phyloP scores from a whole-genome alignment of 1,140 invertebrate species.

The Conus betulinus region DNA sequence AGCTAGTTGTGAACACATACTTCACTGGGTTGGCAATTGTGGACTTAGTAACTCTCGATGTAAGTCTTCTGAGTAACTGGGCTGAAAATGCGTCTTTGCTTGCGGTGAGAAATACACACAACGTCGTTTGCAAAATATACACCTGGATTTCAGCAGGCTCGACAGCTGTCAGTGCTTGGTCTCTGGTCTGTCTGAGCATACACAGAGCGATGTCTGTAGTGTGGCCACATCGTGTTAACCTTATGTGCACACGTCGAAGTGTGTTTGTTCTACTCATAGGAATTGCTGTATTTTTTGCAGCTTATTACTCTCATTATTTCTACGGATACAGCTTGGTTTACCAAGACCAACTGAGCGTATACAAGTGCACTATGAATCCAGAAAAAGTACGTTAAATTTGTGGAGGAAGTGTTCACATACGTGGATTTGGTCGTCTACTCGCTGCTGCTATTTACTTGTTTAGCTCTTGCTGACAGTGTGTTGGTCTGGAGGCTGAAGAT shows the following conservation, averaged over 20 bases:
- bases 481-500: not conserved
- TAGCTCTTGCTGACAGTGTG: not conserved
- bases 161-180: not conserved
- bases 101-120: not conserved
- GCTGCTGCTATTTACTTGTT: not conserved
- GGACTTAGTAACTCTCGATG: not conserved
- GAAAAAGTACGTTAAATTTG: not conserved
- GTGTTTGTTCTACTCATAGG: not conserved
- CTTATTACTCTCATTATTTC: not conserved
- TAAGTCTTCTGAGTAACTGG: not conserved
- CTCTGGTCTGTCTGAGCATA: not conserved
- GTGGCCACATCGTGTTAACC: conserved; percentile 21
- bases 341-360: too few relatives aligned
- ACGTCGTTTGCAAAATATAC: not conserved
- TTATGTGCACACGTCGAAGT: not conserved
- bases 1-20: not conserved
- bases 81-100: not conserved
- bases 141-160: not conserved
- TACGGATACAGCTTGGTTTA: not conserved
- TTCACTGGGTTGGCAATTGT: not conserved
- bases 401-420: not conserved
- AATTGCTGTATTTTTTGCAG: not conserved
- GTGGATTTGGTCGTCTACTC: not conserved
- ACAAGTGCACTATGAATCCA: not conserved
- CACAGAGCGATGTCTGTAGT: conserved; percentile 27